Conservation (phyloP, 2,888 invertebrate genomes). For the Ptychoptera contaminata region DNA sequence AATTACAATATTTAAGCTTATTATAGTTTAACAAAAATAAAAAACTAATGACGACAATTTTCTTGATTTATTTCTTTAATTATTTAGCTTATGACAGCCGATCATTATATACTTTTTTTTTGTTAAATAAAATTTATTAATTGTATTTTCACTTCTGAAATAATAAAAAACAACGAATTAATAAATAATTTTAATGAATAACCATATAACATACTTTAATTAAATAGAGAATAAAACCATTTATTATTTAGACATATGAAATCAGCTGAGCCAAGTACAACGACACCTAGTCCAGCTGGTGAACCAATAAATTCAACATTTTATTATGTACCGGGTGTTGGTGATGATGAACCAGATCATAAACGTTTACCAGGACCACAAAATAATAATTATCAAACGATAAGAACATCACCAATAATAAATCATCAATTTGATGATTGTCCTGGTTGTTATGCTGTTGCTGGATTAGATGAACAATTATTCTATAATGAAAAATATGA, state of each 20-base stretch:
- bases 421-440: constrained; percentile 8
- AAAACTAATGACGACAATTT: too few relatives aligned
- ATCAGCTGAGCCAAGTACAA: constrained; percentile 24
- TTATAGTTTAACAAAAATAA: too few relatives aligned
- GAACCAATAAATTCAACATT: constrained; percentile 38
- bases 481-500: constrained; percentile 14
- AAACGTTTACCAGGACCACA: constrained; percentile 21
- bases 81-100: too few relatives aligned
- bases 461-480: constrained; percentile 13
- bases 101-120: too few relatives aligned
- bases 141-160: too few relatives aligned
- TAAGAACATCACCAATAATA: not conserved
- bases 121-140: too few relatives aligned
- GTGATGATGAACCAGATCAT: constrained; percentile 29
- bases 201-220: too few relatives aligned
- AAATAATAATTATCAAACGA: constrained; percentile 15
- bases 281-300: constrained; percentile 37
- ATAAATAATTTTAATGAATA: too few relatives aligned
- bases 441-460: constrained; percentile 12
- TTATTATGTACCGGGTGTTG: constrained; percentile 38
- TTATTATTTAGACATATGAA: constrained; percentile 10
- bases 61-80: too few relatives aligned
- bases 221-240: too few relatives aligned
- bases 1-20: too few relatives aligned
- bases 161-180: too few relatives aligned